Evolutionary conservation across 2,113 vertebrate species (phyloP).

Genomic region (Crotophaga sulcirostris): DNA sequence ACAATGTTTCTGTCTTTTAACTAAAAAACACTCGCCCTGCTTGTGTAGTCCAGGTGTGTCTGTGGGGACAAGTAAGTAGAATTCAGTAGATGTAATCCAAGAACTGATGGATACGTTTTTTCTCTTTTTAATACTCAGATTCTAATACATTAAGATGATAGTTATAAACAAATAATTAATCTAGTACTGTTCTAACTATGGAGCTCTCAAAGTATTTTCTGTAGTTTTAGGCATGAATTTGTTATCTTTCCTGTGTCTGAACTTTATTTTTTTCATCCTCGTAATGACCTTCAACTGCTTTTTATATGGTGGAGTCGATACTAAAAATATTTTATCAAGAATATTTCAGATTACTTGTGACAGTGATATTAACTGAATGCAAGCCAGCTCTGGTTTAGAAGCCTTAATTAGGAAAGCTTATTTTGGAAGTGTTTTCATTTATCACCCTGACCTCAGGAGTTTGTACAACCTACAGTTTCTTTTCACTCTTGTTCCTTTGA

Average conservation of each 20-base stretch:
- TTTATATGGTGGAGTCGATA: slow-evolving; percentile 8
- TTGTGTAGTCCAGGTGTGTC: background rate
- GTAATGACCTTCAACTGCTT: slow-evolving; percentile 56
- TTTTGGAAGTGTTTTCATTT: slow-evolving; percentile 70
- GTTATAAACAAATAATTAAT: background rate
- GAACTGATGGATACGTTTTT: background rate
- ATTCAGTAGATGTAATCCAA: background rate
- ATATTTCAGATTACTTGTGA: slow-evolving; percentile 65
- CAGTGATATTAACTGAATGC: slow-evolving; percentile 55
- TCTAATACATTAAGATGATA: background rate
- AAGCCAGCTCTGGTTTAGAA: slow-evolving; percentile 53
- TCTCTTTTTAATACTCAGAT: background rate
- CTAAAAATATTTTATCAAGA: slow-evolving; percentile 73
- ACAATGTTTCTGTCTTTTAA: background rate
- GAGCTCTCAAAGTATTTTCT: background rate
- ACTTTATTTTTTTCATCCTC: background rate
- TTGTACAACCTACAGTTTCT: background rate
- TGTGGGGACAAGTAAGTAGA: background rate
- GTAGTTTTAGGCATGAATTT: background rate
- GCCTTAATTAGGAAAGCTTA: slow-evolving; percentile 64
- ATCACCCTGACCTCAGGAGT: slow-evolving; percentile 34
- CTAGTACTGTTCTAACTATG: background rate
- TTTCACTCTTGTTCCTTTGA: background rate
- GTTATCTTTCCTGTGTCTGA: background rate
- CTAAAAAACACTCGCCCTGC: background rate